A percentile compares a stretch with the other conserved stretches of the same genome.
These are phyloP conservation scores for Atta cephalotes DNA, from an alignment of 1,140 invertebrate species.

Conservation along the genomic window DNA sequence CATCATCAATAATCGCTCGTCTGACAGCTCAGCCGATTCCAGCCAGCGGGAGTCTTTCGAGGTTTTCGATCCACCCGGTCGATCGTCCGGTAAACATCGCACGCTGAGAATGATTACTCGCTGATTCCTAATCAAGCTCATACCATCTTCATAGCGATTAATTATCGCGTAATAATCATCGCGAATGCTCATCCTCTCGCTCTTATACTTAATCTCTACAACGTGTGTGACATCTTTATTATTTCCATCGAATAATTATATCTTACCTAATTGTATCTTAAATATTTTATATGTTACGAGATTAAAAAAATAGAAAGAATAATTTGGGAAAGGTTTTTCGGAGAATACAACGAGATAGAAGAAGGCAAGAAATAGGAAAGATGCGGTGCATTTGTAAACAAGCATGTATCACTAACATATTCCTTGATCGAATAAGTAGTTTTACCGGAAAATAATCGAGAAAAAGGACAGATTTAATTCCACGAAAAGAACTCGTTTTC, in stretches of 20 bases:
- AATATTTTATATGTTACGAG: neutral
- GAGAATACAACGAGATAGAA: neutral
- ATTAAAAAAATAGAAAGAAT: neutral
- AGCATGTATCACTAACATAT: slow-evolving; percentile 49
- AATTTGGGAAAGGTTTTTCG: neutral
- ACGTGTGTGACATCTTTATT: slow-evolving; percentile 13
- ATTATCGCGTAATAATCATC: slow-evolving; percentile 45
- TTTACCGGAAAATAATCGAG: slow-evolving; percentile 50
- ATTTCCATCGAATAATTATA: neutral
- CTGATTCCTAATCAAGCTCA: slow-evolving; percentile 25
- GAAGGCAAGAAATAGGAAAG: neutral
- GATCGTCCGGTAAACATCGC: slow-evolving; percentile 63
- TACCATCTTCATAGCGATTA: slow-evolving; percentile 32
- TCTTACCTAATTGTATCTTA: neutral
- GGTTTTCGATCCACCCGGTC: slow-evolving; percentile 54
- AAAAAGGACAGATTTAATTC: slow-evolving; percentile 63
- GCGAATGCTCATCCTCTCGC: neutral
- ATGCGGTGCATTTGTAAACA: slow-evolving; percentile 15
- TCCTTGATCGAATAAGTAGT: slow-evolving; percentile 57
- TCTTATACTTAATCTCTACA: neutral
- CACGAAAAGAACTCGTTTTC: slow-evolving; percentile 39
- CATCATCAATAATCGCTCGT: slow-evolving; percentile 82
- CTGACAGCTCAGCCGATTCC: slow-evolving; percentile 76
- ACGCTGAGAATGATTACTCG: slow-evolving; percentile 47
- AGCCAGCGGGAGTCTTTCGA: slow-evolving; percentile 59